Percentiles rank a stretch among this genome's conserved stretches.
Evolutionary conservation across 1,140 invertebrate species (phyloP).

Genomic region (Monochamus saltuarius): DNA sequence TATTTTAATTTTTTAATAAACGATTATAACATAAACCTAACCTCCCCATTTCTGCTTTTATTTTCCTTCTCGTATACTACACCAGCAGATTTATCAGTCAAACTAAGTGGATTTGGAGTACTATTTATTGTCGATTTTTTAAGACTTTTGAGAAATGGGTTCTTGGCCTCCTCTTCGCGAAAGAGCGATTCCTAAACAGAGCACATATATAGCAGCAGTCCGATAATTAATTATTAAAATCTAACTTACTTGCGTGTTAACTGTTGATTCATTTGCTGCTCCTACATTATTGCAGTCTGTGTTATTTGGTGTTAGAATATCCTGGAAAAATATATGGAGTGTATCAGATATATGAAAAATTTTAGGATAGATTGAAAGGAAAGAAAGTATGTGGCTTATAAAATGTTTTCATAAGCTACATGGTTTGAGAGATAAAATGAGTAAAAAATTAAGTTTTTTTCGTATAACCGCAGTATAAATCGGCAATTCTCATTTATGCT

Average conservation of each 20-base stretch:
- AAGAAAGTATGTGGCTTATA: background rate
- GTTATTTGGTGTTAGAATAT: constrained; percentile 8
- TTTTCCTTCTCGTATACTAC: constrained; percentile 25
- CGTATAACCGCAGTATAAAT: too few relatives aligned
- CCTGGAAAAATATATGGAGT: constrained; percentile 16
- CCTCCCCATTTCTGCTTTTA: constrained; percentile 27
- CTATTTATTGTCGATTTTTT: constrained; percentile 28
- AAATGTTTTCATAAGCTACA: too few relatives aligned
- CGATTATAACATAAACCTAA: constrained; percentile 1
- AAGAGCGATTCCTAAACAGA: constrained; percentile 28
- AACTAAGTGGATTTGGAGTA: constrained; percentile 34
- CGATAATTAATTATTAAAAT: constrained; percentile 4
- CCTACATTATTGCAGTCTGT: constrained; percentile 10
- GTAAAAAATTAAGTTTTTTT: too few relatives aligned
- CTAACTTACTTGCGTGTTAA: constrained; percentile 25
- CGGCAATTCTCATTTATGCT: too few relatives aligned
- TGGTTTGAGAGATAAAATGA: too few relatives aligned
- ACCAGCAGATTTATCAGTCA: constrained; percentile 38
- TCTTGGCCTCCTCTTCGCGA: constrained; percentile 5
- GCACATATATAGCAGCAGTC: background rate
- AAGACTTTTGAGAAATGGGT: constrained; percentile 26
- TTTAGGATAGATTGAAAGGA: background rate
- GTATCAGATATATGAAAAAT: background rate
- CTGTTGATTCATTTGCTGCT: constrained; percentile 5
- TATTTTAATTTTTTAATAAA: constrained; percentile 6